A percentile compares a stretch with the other conserved stretches of the same genome.
phyloP scores from a whole-genome alignment of 1,140 invertebrate species.

The Lepidostoma basale region DNA sequence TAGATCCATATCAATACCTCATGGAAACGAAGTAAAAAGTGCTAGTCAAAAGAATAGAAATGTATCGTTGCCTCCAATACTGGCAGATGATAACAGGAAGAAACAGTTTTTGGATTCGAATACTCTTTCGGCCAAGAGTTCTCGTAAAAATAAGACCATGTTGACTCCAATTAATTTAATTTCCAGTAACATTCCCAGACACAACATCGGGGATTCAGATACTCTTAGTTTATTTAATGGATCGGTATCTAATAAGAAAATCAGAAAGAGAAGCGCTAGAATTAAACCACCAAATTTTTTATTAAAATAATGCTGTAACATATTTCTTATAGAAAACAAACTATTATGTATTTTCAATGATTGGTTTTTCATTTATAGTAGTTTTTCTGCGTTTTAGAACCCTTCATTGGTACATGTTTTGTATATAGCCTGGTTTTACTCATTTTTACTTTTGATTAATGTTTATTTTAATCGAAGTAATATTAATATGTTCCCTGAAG shows the following conservation, averaged over 20 bases:
- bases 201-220: slow-evolving; percentile 14
- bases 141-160: slow-evolving; percentile 32
- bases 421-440: no score
- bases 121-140: slow-evolving; percentile 26
- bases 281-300: no score
- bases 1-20: slow-evolving; percentile 33
- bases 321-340: no score
- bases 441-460: no score
- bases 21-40: slow-evolving; percentile 20
- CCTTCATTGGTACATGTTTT: no score
- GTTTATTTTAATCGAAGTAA: no score
- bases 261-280: not conserved
- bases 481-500: no score
- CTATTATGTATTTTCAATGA: no score
- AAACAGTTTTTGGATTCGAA: slow-evolving; percentile 10
- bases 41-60: slow-evolving; percentile 51
- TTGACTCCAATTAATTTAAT: slow-evolving; percentile 32
- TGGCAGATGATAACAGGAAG: slow-evolving; percentile 37
- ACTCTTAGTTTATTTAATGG: slow-evolving; percentile 24
- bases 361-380: no score
- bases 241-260: slow-evolving; percentile 6
- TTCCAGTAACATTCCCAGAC: slow-evolving; percentile 15
- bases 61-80: slow-evolving; percentile 56
- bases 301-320: no score
- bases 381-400: no score